Base-by-base conservation (phyloP, 2,113 vertebrate species). In the Rhodinocichla rosea region DNA sequence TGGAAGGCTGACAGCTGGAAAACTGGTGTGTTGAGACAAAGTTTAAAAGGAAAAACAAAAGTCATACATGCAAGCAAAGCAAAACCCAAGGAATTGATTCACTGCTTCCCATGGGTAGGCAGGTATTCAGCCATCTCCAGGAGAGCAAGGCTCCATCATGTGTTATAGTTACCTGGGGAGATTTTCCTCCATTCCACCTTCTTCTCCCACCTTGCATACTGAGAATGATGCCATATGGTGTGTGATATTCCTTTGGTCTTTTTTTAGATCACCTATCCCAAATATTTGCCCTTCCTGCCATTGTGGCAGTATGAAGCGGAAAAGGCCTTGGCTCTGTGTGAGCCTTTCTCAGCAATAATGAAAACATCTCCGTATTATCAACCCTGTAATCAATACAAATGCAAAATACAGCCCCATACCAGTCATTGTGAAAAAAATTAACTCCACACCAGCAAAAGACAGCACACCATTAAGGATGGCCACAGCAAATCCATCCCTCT, bases 71-170 rank as follows among this genome's bases (percentile, higher is more conserved):
- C 8, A 44, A 50, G 35, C 12, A 63, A 26, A 63, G 49, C 9
- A 37, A 81, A 73, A 57, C 10, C 7, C 14, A 65, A 44, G 33
- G 8, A 52, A 57, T 50, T 37, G 32, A 56, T 73, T 42, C 6
- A 20, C 22, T 65, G 7, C 4, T 59, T 74, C 28, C 44, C 18
- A 28, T 24, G 15, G 22, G 11, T 22, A 28, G 50, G 42, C 2
- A 22, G 26, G 10, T 27, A 7, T 42, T 40, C 17, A 57, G 15
- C 15, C 8, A 28, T 13, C 21, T 50, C 6, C 50, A 50, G 44
- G 27, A 50, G 1, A 37, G 5, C 21, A 37, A 39, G 14, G 4
- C 14, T 22, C 15, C 6, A 13, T 23, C 9, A 18, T 0, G 0
- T 32, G 6, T 27, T 33, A 5, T 7, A 14, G 11, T 57, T 73